These are phyloP conservation scores for Cosmopolites sordidus DNA, from an alignment of 2,888 invertebrate genomes.

Conservation along the genomic window DNA sequence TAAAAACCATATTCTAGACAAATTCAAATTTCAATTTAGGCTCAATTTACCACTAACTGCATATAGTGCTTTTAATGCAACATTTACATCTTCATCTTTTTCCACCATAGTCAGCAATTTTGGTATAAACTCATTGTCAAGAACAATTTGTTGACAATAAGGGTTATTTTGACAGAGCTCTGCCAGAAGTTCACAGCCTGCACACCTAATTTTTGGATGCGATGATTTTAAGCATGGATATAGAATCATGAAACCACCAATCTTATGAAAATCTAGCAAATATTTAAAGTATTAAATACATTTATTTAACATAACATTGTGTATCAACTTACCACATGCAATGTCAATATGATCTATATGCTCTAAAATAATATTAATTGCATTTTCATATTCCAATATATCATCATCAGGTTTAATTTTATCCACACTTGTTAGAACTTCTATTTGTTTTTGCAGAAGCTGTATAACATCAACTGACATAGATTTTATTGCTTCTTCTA, in stretches of 20 bases:
- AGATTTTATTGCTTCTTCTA: constrained; percentile 66
- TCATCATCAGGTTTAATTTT: constrained; percentile 51
- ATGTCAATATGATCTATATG: constrained; percentile 72
- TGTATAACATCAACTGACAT: constrained; percentile 68
- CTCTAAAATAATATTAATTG: constrained; percentile 65
- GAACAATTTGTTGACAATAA: constrained; percentile 68
- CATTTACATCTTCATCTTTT: constrained; percentile 54
- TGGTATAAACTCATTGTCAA: constrained; percentile 63
- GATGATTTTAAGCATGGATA: constrained; percentile 61
- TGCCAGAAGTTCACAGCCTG: constrained; percentile 67
- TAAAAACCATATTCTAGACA: too few relatives aligned
- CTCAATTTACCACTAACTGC: constrained; percentile 72
- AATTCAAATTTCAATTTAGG: too few relatives aligned
- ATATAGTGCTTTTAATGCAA: constrained; percentile 67
- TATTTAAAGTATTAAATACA: neutral
- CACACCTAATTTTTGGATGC: constrained; percentile 59
- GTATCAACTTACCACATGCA: constrained; percentile 64
- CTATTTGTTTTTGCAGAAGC: constrained; percentile 60
- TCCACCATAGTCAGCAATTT: constrained; percentile 59
- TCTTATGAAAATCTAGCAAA: constrained; percentile 70
- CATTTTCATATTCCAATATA: constrained; percentile 56
- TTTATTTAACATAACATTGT: constrained; percentile 2
- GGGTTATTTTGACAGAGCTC: constrained; percentile 83
- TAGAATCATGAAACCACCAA: constrained; percentile 76
- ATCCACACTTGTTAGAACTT: constrained; percentile 53